Base-by-base conservation (phyloP, 2,797 vertebrate species). In the Anisognathus igniventris region DNA sequence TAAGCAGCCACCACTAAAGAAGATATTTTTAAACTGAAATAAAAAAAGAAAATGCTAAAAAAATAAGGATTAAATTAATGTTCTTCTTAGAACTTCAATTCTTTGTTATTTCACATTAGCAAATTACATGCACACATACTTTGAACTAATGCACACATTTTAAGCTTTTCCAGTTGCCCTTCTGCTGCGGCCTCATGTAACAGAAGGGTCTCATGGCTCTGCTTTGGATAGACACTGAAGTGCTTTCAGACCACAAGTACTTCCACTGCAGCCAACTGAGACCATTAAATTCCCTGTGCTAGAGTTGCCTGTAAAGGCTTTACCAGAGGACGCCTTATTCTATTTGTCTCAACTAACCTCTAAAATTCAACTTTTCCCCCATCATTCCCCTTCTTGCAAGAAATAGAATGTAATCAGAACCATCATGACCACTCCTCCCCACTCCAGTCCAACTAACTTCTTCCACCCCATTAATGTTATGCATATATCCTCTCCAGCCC, bases 181-280 rank as follows among this genome's bases (percentile, higher is more conserved):
- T 8, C 19, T 3, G 2, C 25, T 77, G 27, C n/a, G 27, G 22
- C 30, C 33, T 88, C 15, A 5, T 1, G 1, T 28, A 47, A n/a
- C 24, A 79, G 37, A 58, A 28, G 28, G 8, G 7, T 40, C 23
- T 74, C 2, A 2, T 12, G 30, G 23, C 5, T 76, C 48, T 54
- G 20, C 57, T 70, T 78, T 6, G 3, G 31, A 40, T 56, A 23
- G 47, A 64, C 33, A 42, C 9, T 5, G n/a, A 53, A 79, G 25
- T 1, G 1, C 39, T 24, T 40, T 37, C 28, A 70, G n/a, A 23
- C 14, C 3, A 9, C 0, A 1, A 62, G 12, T 28, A 25, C 9
- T 91, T 39, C 10, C 45, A 39, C 13, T 60, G 48, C 11, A 60
- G 40, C 31, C 64, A 51, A 2, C 13, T 0, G 3, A 51, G 45